A percentile compares a stretch with the other conserved stretches of the same genome.
Conservation (phyloP, 2,888 invertebrate genomes). For the Silvanus unidentatus region DNA sequence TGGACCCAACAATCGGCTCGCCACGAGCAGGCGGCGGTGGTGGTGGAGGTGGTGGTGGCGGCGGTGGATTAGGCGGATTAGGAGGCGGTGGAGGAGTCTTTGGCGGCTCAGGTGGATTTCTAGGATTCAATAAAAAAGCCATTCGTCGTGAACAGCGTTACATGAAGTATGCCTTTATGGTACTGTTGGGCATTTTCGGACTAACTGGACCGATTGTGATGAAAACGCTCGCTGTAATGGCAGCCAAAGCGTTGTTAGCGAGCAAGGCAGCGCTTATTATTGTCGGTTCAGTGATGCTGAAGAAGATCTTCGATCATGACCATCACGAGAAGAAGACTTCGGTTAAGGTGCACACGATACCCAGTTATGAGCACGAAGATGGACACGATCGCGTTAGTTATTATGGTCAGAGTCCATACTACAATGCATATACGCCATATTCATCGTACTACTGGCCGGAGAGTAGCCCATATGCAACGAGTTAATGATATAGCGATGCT, state of each 20-base stretch:
- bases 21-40: conserved; percentile 10
- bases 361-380: conserved; percentile 31
- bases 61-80: conserved; percentile 13
- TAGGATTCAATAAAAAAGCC: conserved; percentile 17
- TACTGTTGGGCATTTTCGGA: conserved; percentile 49
- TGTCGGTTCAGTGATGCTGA: conserved; percentile 63
- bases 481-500: conserved; percentile 3
- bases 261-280: conserved; percentile 69
- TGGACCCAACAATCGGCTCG: conserved; percentile 29
- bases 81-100: conserved; percentile 14
- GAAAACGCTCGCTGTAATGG: conserved; percentile 64
- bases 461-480: not conserved
- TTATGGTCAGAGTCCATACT: conserved; percentile 12
- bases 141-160: conserved; percentile 31
- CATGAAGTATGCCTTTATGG: conserved; percentile 39
- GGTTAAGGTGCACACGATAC: conserved; percentile 60
- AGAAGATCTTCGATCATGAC: conserved; percentile 66
- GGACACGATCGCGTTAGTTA: conserved; percentile 33
- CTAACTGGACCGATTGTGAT: conserved; percentile 64
- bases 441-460: conserved; percentile 13
- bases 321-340: conserved; percentile 55
- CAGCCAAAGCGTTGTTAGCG: conserved; percentile 66
- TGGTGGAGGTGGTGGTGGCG: conserved; percentile 16
- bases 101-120: conserved; percentile 16
- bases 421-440: conserved; percentile 14